Base-by-base conservation (phyloP, 2,797 vertebrate genomes). In the Microctenopoma steveboyesi region DNA sequence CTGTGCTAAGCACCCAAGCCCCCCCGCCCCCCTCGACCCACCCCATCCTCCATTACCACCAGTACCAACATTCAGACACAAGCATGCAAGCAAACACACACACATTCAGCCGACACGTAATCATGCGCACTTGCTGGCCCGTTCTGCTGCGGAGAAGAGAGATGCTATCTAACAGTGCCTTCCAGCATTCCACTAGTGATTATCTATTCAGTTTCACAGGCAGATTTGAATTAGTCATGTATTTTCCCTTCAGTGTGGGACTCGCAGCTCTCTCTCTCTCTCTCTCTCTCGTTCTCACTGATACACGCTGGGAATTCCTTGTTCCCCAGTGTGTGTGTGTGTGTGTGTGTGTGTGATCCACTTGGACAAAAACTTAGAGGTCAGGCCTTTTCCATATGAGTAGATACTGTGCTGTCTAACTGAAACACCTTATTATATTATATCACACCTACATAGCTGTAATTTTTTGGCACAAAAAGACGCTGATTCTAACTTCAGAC, bases 151-250 rank as follows among this genome's bases (percentile, higher is more conserved):
- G 83, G 90, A 91, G 87, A 86, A 81, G 88, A 90, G 89, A 89
- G 89, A 92, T 92, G 90, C 84, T 89, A 92, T 94, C 88, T 91
- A 93, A 90, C 89, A 92, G 92, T 94, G 93, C 92, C 91, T 94
- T 93, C 92, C 91, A 92, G 89, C 89, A 89, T 93, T 92, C 89
- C 91, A 92, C 92, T 91, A 88, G 91, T 91, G 89, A 92, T 91
- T 90, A 92, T 91, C 88, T 90, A 90, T 92, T 92, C 87, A 91
- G 89, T 92, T 91, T 89, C 90, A 88, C 86, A 87, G 86, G 89
- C 90, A 91, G 88, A 87, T 91, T 90, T 89, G 82, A 92, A 90
- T 91, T 89, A 86, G 84, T 91, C 90, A 84, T 88, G 86, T 90
- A 79, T 86, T 88, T 85, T 86, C 89, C 88, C 86, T 82, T 88